Percentiles rank a stretch among this genome's conserved stretches.
These are phyloP conservation scores for Drosophila sturtevanti DNA, from an alignment of 1,140 invertebrate genomes.

Conservation along the genomic window DNA sequence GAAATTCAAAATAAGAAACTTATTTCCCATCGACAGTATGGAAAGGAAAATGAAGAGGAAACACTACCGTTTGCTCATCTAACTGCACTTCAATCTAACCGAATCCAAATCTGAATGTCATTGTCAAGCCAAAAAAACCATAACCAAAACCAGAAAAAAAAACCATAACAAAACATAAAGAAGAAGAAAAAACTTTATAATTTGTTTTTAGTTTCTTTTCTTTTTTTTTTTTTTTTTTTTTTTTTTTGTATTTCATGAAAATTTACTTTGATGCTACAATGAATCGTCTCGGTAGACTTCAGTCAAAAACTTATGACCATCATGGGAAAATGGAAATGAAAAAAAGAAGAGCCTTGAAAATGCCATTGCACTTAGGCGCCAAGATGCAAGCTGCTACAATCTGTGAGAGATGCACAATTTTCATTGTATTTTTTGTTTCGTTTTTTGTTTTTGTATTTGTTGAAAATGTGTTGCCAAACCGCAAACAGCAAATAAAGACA, in stretches of 20 bases:
- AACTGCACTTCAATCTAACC: neutral
- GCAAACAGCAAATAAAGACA: neutral
- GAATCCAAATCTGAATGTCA: neutral
- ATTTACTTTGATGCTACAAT: neutral
- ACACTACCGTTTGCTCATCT: neutral
- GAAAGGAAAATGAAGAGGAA: neutral
- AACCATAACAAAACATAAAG: neutral
- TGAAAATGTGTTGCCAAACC: constrained; percentile 8
- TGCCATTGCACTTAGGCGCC: constrained; percentile 20
- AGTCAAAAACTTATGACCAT: constrained; percentile 12
- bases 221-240: no score
- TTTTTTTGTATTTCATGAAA: neutral
- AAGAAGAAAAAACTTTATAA: no score
- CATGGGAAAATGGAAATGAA: constrained; percentile 30
- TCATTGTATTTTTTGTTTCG: constrained; percentile 19
- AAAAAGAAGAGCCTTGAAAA: constrained; percentile 20
- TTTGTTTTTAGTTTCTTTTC: neutral
- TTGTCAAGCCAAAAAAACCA: neutral
- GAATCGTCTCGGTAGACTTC: neutral
- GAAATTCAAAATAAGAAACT: no score
- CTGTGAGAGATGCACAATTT: constrained; percentile 24
- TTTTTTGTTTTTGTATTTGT: neutral
- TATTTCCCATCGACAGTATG: no score
- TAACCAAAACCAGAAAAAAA: neutral
- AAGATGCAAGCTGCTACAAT: constrained; percentile 16